These are phyloP conservation scores for Macrochelys suwanniensis DNA, from an alignment of 2,797 vertebrate genomes.

Conservation along the genomic window DNA sequence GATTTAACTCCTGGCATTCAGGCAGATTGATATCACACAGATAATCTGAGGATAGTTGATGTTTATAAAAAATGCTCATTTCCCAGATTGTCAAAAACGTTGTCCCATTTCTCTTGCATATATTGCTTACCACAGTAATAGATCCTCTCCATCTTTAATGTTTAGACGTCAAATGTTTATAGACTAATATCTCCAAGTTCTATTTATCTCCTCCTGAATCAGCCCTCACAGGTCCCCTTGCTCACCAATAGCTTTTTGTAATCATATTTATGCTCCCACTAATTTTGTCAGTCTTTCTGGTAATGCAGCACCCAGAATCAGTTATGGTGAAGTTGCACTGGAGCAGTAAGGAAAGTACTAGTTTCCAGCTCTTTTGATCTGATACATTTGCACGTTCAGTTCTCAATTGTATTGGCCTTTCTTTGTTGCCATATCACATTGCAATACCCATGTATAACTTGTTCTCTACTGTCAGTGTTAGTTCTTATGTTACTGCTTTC, in stretches of 20 bases:
- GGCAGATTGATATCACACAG: background rate
- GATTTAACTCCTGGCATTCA: background rate
- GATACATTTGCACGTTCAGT: background rate
- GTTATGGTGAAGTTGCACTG: background rate
- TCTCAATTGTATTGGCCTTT: background rate
- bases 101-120: background rate
- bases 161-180: background rate
- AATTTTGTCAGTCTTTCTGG: background rate
- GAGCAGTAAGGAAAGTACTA: background rate
- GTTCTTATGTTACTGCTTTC: background rate
- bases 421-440: background rate
- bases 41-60: background rate
- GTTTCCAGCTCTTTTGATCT: background rate
- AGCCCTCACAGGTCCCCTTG: background rate
- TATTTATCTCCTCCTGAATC: background rate
- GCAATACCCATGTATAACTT: background rate
- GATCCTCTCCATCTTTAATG: background rate
- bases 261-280: background rate
- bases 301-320: background rate
- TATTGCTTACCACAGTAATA: accelerated
- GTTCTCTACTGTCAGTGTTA: background rate
- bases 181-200: background rate
- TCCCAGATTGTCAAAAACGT: background rate
- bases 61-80: background rate
- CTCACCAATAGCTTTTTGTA: background rate